Percentiles rank a stretch among this genome's conserved stretches.
phyloP scores from a whole-genome alignment of 2,113 vertebrate genomes.

The Hypocryptadius cinnamomeus region DNA sequence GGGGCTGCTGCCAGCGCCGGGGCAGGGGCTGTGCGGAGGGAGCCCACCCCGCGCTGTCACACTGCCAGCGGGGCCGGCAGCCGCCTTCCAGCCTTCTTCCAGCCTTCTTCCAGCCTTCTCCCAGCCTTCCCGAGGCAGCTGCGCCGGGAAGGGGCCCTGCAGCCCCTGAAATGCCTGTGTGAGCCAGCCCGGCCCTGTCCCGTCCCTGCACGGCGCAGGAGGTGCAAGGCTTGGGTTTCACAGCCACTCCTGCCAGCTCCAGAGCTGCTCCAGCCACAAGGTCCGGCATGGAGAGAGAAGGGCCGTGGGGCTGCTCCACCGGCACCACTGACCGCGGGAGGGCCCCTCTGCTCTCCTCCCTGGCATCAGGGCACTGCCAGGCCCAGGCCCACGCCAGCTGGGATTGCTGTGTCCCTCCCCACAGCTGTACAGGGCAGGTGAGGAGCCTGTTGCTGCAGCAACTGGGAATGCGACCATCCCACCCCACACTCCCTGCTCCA shows the following conservation, averaged over 20 bases:
- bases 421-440: background rate
- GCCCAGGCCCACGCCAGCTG: background rate
- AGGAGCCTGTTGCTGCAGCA: background rate
- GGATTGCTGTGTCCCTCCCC: background rate
- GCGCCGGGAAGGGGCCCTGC: slow-evolving; percentile 4
- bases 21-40: background rate
- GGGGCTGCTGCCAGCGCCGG: background rate
- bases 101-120: background rate
- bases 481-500: background rate
- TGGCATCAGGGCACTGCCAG: background rate
- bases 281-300: background rate
- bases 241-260: background rate
- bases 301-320: background rate
- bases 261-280: background rate
- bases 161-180: background rate
- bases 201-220: background rate
- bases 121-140: slow-evolving; percentile 17
- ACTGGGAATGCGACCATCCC: background rate
- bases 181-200: slow-evolving; percentile 2
- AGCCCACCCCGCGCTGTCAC: background rate
- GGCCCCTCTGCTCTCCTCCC: too few species aligned
- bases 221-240: slow-evolving; percentile 13
- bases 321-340: accelerated
- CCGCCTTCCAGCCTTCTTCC: background rate
- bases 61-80: background rate